Evolutionary conservation across 2,888 invertebrate genomes (phyloP), one percentile per base, ranked within the genome.

Genomic region (Harpalus rubripes): DNA sequence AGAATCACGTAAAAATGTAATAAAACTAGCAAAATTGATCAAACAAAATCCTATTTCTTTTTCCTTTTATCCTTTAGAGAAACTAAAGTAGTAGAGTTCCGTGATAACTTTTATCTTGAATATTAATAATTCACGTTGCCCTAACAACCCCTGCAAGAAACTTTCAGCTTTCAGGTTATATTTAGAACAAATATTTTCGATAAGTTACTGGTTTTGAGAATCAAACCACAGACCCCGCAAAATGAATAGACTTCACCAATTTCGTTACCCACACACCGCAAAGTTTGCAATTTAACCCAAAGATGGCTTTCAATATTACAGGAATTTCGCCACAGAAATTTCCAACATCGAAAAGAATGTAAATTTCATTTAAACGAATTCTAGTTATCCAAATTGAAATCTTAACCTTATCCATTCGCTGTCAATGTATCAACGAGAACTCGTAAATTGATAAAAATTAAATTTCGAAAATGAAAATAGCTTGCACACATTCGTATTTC

Each of bases 121-220:
- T 32, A 32, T 32, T 32, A 32, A 32, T 32, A 32, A 32, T 32
- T 32, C 32, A 32, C 32, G 32, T 32, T 22, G 4, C 32, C 32
- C 32, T 32, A 32, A 32, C 32, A 32, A 32, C 32, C 32, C 32
- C 5, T 32, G 32, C 5, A 32, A 32, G 32, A 32, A 32, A 32
- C 32, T 52, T 52, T 52, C 12, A 52, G 44, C 10, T 52, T 52
- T 52, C 10, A 52, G 44, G 44, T 52, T 52, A 52, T 12, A 52
- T 52, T 52, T 52, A 52, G 44, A 52, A 52, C 44, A 52, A 52
- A 52, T 52, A 52, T 52, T 52, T 52, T 52, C 44, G 44, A 52
- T 52, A 52, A 12, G 44, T 52, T 52, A 52, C 8, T 52, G 44
- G 44, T 52, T 52, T 52, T 52, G 10, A 52, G 32, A 52, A 52